Conservation (phyloP, 2,888 invertebrate genomes). For the Micropterix aruncella region DNA sequence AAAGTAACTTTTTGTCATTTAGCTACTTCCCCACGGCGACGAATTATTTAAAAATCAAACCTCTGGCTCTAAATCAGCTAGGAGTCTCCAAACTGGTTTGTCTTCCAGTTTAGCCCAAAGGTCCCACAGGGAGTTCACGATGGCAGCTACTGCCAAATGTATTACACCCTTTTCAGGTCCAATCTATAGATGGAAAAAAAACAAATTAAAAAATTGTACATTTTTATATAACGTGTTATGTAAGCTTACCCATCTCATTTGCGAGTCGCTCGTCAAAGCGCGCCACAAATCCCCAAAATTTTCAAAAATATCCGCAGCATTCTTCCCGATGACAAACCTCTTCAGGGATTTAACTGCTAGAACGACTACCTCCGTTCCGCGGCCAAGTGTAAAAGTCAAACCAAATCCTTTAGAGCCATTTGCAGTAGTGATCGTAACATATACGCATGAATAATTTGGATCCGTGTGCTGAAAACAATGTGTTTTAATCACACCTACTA, state of each 20-base stretch:
- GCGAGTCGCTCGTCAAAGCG: constrained; percentile 70
- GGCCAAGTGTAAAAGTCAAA: constrained; percentile 75
- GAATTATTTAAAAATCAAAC: too few relatives aligned
- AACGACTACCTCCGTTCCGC: constrained; percentile 79
- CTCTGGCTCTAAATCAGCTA: constrained; percentile 74
- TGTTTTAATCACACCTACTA: neutral
- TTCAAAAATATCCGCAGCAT: constrained; percentile 54
- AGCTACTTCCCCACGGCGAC: too few relatives aligned
- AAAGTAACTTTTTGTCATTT: too few relatives aligned
- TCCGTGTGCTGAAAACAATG: constrained; percentile 53
- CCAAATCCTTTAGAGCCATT: constrained; percentile 60
- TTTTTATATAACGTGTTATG: neutral
- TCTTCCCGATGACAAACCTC: constrained; percentile 52
- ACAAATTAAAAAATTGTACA: neutral
- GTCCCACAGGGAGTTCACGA: constrained; percentile 88
- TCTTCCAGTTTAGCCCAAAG: constrained; percentile 73
- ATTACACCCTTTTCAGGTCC: constrained; percentile 86
- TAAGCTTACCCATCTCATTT: constrained; percentile 72
- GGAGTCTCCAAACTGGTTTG: constrained; percentile 78
- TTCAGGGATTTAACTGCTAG: constrained; percentile 59
- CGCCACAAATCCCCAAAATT: constrained; percentile 75
- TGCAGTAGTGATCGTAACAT: constrained; percentile 63
- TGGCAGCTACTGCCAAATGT: constrained; percentile 76
- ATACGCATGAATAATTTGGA: constrained; percentile 85
- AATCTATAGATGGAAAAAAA: constrained; percentile 35